Evolutionary conservation across 2,113 vertebrate genomes (phyloP).

Genomic region (Entomyzon cyanotis): DNA sequence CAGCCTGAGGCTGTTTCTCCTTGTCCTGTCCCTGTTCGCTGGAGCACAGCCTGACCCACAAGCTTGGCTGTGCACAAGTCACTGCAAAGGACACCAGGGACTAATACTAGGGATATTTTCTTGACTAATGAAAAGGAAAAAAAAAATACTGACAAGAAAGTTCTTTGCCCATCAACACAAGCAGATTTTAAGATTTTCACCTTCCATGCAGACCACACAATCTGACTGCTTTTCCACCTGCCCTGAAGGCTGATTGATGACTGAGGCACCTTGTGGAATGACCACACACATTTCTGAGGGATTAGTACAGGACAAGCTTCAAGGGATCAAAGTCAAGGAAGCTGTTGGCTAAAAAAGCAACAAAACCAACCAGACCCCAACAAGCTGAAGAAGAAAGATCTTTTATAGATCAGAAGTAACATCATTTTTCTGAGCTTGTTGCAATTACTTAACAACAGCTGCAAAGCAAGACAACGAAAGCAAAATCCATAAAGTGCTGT

Average conservation of each 20-base stretch:
- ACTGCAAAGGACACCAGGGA: neutral
- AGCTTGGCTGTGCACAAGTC: no score
- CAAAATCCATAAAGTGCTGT: fast-evolving
- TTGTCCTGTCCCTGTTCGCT: neutral
- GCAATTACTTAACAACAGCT: neutral
- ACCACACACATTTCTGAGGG: neutral
- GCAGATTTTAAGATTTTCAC: neutral
- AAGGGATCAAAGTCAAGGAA: neutral
- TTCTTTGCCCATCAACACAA: neutral
- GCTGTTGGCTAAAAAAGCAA: neutral
- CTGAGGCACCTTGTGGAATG: neutral
- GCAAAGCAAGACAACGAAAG: neutral
- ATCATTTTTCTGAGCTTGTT: neutral
- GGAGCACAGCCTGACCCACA: neutral
- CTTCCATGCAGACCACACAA: neutral
- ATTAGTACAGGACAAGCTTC: neutral
- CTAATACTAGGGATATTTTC: neutral
- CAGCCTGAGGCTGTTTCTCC: neutral
- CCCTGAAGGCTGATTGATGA: neutral
- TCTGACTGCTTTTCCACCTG: neutral
- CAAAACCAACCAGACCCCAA: neutral
- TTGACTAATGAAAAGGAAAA: neutral
- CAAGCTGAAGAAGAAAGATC: neutral
- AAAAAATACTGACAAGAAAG: neutral
- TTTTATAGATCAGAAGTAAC: neutral